Percentiles rank a stretch among this genome's conserved stretches.
phyloP scores from a whole-genome alignment of 2,888 invertebrate species.

The Conops quadrifasciatus region DNA sequence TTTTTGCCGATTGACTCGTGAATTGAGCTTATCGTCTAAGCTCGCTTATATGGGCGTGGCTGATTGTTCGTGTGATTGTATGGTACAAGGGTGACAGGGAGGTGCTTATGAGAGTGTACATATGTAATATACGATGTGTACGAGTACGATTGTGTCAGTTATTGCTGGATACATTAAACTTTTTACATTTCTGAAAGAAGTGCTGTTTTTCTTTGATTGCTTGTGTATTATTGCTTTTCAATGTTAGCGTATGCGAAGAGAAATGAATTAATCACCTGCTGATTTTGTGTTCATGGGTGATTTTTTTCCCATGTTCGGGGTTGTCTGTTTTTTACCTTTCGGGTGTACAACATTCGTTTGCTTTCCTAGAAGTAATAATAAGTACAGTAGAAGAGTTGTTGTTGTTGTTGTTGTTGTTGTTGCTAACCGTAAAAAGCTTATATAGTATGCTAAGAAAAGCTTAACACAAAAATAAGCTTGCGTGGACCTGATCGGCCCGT shows the following conservation, averaged over 20 bases:
- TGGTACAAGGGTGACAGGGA: neutral
- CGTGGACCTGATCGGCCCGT: neutral
- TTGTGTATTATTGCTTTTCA: neutral
- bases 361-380: slow-evolving; percentile 55
- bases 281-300: slow-evolving; percentile 56
- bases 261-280: slow-evolving; percentile 56
- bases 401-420: neutral
- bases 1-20: neutral
- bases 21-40: neutral
- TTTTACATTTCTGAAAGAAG: neutral
- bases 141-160: slow-evolving; percentile 3
- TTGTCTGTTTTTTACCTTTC: slow-evolving; percentile 61
- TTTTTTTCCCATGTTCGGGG: slow-evolving; percentile 59
- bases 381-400: slow-evolving; percentile 18
- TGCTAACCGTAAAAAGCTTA: neutral
- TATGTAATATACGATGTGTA: too few species aligned
- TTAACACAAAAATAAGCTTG: slow-evolving; percentile 18
- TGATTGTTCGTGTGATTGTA: slow-evolving; percentile 2
- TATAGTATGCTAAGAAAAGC: slow-evolving; percentile 14
- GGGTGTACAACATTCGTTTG: slow-evolving; percentile 62
- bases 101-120: neutral
- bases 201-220: neutral
- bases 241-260: neutral
- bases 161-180: too few species aligned
- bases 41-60: slow-evolving; percentile 3